Evolutionary conservation across 23 tunicate species (phyloP).

Genomic region (Diplosoma virens): DNA sequence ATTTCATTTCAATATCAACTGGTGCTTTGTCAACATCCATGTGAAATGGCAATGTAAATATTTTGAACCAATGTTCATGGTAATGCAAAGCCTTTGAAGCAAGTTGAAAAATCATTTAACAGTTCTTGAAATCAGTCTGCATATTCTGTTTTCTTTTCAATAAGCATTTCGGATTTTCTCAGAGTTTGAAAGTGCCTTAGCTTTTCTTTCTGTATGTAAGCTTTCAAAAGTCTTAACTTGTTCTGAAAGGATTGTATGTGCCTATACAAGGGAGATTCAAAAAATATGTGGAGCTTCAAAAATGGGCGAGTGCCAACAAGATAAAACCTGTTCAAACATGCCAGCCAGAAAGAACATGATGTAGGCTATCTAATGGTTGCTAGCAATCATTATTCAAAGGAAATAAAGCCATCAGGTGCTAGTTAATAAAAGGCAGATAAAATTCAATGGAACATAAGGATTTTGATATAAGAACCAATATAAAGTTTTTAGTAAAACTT

Average conservation of each 20-base stretch:
- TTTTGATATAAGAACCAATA: no score
- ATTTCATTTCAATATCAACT: not conserved
- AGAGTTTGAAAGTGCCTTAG: constrained; percentile 3
- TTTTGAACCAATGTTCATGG: constrained; percentile 16
- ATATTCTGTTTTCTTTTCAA: not conserved
- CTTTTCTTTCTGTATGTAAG: constrained; percentile 5
- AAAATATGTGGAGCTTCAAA: no score
- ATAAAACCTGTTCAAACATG: no score
- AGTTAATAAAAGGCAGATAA: no score
- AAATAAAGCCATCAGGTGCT: no score
- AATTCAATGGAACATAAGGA: no score
- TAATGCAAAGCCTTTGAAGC: constrained; percentile 5
- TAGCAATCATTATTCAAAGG: no score
- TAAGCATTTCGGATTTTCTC: not conserved
- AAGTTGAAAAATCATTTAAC: constrained; percentile 7
- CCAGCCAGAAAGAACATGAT: no score
- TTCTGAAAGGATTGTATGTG: not conserved
- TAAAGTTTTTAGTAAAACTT: no score
- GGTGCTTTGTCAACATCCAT: constrained; percentile 29
- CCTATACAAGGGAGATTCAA: no score
- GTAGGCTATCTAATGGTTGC: no score
- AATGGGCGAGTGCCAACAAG: no score
- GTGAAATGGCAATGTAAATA: constrained; percentile 18
- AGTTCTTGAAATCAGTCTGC: constrained; percentile 10
- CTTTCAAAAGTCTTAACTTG: constrained; percentile 1